These are phyloP conservation scores for Atlantisia rogersi DNA, from an alignment of 2,113 vertebrate genomes.

Conservation along the genomic window DNA sequence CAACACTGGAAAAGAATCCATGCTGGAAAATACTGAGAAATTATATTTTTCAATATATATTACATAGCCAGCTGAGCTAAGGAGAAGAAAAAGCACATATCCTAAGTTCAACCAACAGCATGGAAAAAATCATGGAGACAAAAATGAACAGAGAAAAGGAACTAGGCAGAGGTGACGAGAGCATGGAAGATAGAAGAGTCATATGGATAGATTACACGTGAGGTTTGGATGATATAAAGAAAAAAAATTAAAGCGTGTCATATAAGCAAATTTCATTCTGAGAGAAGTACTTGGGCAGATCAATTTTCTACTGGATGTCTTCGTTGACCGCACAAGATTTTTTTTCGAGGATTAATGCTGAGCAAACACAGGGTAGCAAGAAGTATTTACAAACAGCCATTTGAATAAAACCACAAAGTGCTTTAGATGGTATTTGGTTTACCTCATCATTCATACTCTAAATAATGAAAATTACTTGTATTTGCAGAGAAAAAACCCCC, in stretches of 20 bases:
- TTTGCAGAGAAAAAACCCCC: background rate
- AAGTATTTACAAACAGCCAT: slow-evolving; percentile 65
- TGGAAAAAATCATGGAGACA: background rate
- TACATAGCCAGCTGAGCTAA: background rate
- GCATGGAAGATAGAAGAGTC: background rate
- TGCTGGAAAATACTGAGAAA: slow-evolving; percentile 3
- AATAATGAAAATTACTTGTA: slow-evolving; percentile 50
- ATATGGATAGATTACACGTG: background rate
- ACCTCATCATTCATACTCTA: slow-evolving; percentile 49
- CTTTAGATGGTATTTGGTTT: slow-evolving; percentile 49
- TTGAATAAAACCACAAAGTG: slow-evolving; percentile 64
- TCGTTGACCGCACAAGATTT: background rate
- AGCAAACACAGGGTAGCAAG: slow-evolving; percentile 44
- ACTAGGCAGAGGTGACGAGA: background rate
- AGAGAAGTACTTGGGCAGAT: slow-evolving; percentile 19
- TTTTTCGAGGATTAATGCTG: slow-evolving; percentile 36
- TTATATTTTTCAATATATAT: background rate
- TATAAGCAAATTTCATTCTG: background rate
- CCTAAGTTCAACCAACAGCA: background rate
- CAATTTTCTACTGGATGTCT: slow-evolving; percentile 29
- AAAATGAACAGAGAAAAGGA: background rate
- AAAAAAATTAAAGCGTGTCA: background rate
- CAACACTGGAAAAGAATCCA: slow-evolving; percentile 20
- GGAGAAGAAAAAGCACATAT: background rate
- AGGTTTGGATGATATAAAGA: background rate